These are phyloP conservation scores for Drosophila lini DNA, from an alignment of 1,140 invertebrate species.

Conservation along the genomic window DNA sequence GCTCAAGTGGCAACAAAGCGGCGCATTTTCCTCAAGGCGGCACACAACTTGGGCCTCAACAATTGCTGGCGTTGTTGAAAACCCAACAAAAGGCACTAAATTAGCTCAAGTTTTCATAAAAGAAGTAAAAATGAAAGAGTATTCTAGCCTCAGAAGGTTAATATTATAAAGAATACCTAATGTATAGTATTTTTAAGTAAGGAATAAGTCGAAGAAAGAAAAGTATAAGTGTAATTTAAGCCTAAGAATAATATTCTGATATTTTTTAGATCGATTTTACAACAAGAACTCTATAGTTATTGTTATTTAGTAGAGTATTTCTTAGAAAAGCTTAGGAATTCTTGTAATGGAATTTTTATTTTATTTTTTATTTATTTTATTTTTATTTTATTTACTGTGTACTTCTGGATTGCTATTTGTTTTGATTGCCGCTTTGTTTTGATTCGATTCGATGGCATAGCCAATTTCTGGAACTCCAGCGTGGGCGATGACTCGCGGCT, in stretches of 20 bases:
- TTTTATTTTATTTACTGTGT: neutral
- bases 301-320: too few species aligned
- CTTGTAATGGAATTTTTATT: too few species aligned
- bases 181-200: neutral
- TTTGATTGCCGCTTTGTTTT: slow-evolving; percentile 49
- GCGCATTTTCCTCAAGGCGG: slow-evolving; percentile 37
- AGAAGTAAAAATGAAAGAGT: neutral
- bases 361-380: too few species aligned
- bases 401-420: slow-evolving; percentile 15
- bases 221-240: too few species aligned
- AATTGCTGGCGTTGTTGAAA: slow-evolving; percentile 29
- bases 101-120: slow-evolving; percentile 10
- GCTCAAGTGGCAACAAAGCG: slow-evolving; percentile 41
- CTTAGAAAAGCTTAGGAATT: too few species aligned
- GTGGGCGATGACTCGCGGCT: slow-evolving; percentile 49
- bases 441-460: slow-evolving; percentile 46
- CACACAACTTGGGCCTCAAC: slow-evolving; percentile 20
- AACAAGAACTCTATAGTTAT: neutral
- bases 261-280: neutral
- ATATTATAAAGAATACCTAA: neutral
- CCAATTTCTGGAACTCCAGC: slow-evolving; percentile 43
- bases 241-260: neutral
- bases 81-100: slow-evolving; percentile 31
- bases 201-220: neutral
- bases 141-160: neutral